Evolutionary conservation across 2,888 invertebrate genomes (phyloP), one percentile per base, ranked within the genome.

Genomic region (Tachina lurida): DNA sequence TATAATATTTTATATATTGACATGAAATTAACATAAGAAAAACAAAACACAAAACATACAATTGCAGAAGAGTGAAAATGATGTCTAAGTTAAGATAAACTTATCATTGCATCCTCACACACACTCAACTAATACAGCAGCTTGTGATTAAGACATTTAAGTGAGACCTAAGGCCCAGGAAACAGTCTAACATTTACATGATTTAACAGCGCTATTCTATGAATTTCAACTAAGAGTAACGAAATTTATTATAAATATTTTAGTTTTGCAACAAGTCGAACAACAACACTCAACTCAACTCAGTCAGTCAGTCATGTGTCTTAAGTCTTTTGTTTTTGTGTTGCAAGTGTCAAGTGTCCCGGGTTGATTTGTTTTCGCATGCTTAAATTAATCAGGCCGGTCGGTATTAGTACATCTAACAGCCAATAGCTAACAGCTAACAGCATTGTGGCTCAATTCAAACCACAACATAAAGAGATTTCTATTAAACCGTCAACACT

Each of bases 101-200:
- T n/a, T 79, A 75, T 71, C 15, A 15, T 9, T 47, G 1, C 47
- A 31, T 58, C 15, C 60, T 19, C 41, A 31, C 22, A 52, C 12
- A 39, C 41, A 31, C 31, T 31, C 68, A 31, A 39, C 43, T 45
- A 15, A 15, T 13, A 31, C 5, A 49, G 22, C 58, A 47, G 22
- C n/a, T 65, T 70, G 22, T 76, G 82, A 86, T 83, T 82, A 73
- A 86, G 86, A 83, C 82, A 86, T 86, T 83, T 73, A 58, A 85
- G 75, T 41, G 45, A 47, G 56, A 56, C 71, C 83, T 56, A 2
- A 70, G 49, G 82, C 41, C 13, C n/a, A 22, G 19, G n/a, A 52
- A 74, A 80, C 47, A 45, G 52, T 81, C 47, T 65, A 71, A 79
- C 52, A 80, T 79, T 87, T 62, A 19, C 41, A 49, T 74, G 62